Evolutionary conservation across 2,888 invertebrate species (phyloP).

Genomic region (Heliconius sara): DNA sequence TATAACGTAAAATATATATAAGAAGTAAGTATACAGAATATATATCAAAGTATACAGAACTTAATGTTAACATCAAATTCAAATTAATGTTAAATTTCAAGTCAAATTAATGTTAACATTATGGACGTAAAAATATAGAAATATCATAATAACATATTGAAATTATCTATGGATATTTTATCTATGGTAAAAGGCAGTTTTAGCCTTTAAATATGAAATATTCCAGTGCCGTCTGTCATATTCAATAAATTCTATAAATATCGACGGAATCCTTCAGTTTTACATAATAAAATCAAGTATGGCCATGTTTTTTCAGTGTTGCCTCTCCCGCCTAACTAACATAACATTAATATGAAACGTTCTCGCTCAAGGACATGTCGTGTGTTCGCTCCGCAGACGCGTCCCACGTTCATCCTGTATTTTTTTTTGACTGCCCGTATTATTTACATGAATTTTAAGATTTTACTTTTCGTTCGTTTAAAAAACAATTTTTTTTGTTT

Average conservation of each 20-base stretch:
- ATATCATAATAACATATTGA: too few relatives aligned
- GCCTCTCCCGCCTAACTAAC: slow-evolving; percentile 52
- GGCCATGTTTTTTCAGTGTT: slow-evolving; percentile 24
- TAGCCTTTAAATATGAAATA: too few relatives aligned
- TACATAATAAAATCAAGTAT: slow-evolving; percentile 27
- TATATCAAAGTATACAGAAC: too few relatives aligned
- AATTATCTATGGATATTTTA: too few relatives aligned
- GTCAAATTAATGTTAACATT: too few relatives aligned
- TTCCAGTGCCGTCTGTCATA: not conserved
- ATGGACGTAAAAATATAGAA: too few relatives aligned
- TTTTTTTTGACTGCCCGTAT: slow-evolving; percentile 38
- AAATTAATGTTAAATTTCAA: too few relatives aligned
- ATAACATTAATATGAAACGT: slow-evolving; percentile 65
- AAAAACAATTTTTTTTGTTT: not conserved
- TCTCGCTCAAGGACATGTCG: slow-evolving; percentile 63
- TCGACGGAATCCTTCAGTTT: slow-evolving; percentile 28
- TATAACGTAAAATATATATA: too few relatives aligned
- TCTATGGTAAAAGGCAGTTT: too few relatives aligned
- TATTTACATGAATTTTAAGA: slow-evolving; percentile 36
- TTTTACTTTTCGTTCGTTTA: not conserved
- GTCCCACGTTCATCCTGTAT: slow-evolving; percentile 54
- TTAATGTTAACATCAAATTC: too few relatives aligned
- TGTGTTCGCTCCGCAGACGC: slow-evolving; percentile 57
- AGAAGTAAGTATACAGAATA: too few relatives aligned
- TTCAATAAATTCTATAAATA: not conserved